Conservation (phyloP, 2,888 invertebrate genomes). For the Aleiodes testaceus region DNA sequence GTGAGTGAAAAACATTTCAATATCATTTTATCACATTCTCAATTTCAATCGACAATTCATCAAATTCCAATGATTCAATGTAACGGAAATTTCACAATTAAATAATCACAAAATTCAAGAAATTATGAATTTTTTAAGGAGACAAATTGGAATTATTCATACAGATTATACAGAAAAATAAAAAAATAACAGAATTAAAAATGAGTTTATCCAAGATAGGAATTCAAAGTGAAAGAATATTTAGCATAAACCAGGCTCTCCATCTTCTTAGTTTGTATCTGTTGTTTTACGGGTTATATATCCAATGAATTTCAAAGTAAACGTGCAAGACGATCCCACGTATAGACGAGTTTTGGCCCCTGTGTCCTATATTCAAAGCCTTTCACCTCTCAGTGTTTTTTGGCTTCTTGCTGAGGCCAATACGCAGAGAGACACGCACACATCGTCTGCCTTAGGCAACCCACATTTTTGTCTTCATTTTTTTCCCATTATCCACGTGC, state of each 20-base stretch:
- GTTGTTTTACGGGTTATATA: conserved; percentile 35
- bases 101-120: too few relatives aligned
- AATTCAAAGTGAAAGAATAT: conserved; percentile 3
- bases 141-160: too few relatives aligned
- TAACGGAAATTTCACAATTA: not conserved
- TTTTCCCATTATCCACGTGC: not conserved
- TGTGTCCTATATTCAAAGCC: conserved; percentile 70
- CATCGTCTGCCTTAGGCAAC: conserved; percentile 44
- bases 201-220: not conserved
- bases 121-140: too few relatives aligned
- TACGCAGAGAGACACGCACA: conserved; percentile 4
- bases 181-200: not conserved
- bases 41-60: not conserved
- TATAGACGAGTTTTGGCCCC: conserved; percentile 62
- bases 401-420: conserved; percentile 35
- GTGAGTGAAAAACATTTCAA: not conserved
- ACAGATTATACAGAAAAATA: not conserved
- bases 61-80: not conserved
- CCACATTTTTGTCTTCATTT: conserved; percentile 13
- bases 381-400: conserved; percentile 65
- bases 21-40: not conserved
- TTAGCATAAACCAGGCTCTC: conserved; percentile 19
- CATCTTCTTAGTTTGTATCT: conserved; percentile 25
- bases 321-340: conserved; percentile 59
- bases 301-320: conserved; percentile 49